A percentile compares a stretch with the other conserved stretches of the same genome.
Evolutionary conservation across 1,140 invertebrate species (phyloP).

Genomic region (Pseudomyrmex flavicornis): DNA sequence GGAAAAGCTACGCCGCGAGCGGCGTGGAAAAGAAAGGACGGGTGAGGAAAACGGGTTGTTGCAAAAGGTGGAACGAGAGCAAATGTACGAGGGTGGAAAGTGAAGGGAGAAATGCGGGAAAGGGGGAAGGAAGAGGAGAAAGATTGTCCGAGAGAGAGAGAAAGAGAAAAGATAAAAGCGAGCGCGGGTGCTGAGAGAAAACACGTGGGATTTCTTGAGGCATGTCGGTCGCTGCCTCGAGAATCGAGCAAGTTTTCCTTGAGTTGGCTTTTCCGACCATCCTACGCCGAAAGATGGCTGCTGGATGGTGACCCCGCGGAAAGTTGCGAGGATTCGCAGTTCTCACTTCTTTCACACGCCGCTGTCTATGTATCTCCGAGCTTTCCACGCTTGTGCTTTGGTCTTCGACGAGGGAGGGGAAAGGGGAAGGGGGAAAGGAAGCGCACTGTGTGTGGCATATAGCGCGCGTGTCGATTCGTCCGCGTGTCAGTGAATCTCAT

Average conservation of each 20-base stretch:
- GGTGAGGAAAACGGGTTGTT: slow-evolving; percentile 5
- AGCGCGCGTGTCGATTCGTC: slow-evolving; percentile 22
- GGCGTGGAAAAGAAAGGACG: neutral
- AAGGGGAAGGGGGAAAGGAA: neutral
- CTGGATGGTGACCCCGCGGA: slow-evolving; percentile 58
- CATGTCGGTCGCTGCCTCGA: slow-evolving; percentile 52
- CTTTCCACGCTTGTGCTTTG: slow-evolving; percentile 18
- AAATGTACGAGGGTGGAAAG: neutral
- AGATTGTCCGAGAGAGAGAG: slow-evolving; percentile 39
- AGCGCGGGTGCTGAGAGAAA: slow-evolving; percentile 66
- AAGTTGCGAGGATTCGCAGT: slow-evolving; percentile 62
- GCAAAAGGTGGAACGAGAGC: slow-evolving; percentile 37
- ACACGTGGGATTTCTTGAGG: slow-evolving; percentile 70
- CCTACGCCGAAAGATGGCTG: slow-evolving; percentile 56
- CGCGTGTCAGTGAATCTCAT: slow-evolving; percentile 18
- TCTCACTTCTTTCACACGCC: slow-evolving; percentile 32
- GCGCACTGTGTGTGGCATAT: neutral
- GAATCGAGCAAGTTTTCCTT: slow-evolving; percentile 65
- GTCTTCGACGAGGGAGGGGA: neutral
- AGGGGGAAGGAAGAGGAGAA: slow-evolving; percentile 1
- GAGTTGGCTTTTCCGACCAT: slow-evolving; percentile 63
- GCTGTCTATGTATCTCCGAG: slow-evolving; percentile 9
- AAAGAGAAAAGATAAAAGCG: slow-evolving; percentile 61
- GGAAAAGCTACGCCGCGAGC: slow-evolving; percentile 15
- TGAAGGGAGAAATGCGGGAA: neutral